phyloP scores from a whole-genome alignment of 2,113 vertebrate species.

The Gymnarchus niloticus region DNA sequence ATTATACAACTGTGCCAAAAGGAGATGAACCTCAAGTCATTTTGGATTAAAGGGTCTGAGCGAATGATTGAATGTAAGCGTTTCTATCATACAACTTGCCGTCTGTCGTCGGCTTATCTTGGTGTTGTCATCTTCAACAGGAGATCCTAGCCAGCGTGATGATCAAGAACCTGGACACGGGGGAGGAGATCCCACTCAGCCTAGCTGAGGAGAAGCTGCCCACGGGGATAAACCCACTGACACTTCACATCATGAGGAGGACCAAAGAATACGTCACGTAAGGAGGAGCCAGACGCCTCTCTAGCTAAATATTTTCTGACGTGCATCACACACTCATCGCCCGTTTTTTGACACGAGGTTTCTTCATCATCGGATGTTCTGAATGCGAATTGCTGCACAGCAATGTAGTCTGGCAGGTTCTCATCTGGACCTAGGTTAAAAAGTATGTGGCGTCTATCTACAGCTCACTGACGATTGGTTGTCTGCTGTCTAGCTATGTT shows the following conservation, averaged over 20 bases:
- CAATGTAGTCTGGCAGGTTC: background rate
- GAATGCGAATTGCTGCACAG: background rate
- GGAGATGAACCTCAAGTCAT: background rate
- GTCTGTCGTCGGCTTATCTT: background rate
- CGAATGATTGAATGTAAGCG: background rate
- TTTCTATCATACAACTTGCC: background rate
- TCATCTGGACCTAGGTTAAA: background rate
- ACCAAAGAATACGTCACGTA: slow-evolving; percentile 98
- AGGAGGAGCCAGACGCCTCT: slow-evolving; percentile 33
- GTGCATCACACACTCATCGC: background rate
- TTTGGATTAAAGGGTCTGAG: background rate
- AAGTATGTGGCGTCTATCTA: background rate
- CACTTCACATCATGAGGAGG: slow-evolving; percentile 96
- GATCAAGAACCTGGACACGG: slow-evolving; percentile 98
- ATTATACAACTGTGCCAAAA: background rate
- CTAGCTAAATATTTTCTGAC: background rate
- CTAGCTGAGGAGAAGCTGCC: slow-evolving; percentile 95
- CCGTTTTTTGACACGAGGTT: background rate
- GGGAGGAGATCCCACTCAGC: slow-evolving; percentile 96
- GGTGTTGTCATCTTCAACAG: slow-evolving; percentile 48
- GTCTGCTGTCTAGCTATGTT: background rate
- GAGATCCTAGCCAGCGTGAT: slow-evolving; percentile 98
- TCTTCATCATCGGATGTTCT: background rate
- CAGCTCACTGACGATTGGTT: background rate
- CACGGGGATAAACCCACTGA: slow-evolving; percentile 94